Percentiles rank a stretch among this genome's conserved stretches.
Evolutionary conservation across 1,140 invertebrate species (phyloP).

Genomic region (Kradibia gibbosae): DNA sequence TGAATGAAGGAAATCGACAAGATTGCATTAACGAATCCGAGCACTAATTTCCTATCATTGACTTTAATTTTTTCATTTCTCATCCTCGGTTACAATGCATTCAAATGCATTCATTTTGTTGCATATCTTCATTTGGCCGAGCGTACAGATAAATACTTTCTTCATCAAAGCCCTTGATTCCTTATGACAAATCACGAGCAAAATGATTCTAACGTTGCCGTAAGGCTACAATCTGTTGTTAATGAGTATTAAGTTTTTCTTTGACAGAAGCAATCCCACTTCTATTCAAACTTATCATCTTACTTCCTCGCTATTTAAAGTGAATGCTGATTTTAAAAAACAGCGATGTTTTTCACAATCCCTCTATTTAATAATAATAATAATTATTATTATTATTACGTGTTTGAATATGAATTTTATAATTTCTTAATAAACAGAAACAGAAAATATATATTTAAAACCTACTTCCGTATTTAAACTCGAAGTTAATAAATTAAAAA

Average conservation of each 20-base stretch:
- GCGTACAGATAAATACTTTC: not conserved
- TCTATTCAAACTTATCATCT: not conserved
- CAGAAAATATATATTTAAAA: too few relatives aligned
- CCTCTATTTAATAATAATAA: too few relatives aligned
- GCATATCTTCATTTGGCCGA: not conserved
- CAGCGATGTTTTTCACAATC: not conserved
- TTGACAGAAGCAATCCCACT: not conserved
- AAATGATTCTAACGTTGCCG: not conserved
- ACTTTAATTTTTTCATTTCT: conserved; percentile 12
- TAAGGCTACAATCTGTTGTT: not conserved
- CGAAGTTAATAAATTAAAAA: too few relatives aligned
- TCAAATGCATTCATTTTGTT: not conserved
- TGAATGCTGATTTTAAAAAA: not conserved
- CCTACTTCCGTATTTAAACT: too few relatives aligned
- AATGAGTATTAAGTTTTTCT: not conserved
- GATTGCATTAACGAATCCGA: not conserved
- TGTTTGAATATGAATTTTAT: too few relatives aligned
- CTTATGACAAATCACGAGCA: not conserved
- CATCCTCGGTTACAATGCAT: not conserved
- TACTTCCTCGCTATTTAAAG: not conserved
- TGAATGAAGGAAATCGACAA: not conserved
- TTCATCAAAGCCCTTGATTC: not conserved
- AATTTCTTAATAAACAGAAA: too few relatives aligned
- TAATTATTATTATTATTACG: too few relatives aligned
- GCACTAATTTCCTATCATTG: conserved; percentile 1